These are phyloP conservation scores for Dolichomitus sp. DNA, from an alignment of 2,888 invertebrate species.

Conservation along the genomic window DNA sequence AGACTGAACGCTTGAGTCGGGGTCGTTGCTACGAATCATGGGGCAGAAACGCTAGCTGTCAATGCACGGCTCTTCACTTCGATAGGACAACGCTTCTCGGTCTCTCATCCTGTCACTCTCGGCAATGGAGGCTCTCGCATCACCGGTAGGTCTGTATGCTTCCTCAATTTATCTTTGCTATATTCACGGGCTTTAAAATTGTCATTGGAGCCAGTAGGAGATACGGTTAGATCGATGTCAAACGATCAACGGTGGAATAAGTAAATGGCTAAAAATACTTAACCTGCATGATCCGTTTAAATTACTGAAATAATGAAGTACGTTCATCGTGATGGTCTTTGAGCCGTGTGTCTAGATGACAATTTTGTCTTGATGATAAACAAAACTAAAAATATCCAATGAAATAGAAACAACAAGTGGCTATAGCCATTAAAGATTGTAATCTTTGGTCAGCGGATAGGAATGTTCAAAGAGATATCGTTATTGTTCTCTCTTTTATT, in stretches of 20 bases:
- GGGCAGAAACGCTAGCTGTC: slow-evolving; percentile 61
- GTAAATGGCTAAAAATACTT: not conserved
- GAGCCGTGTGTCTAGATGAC: not conserved
- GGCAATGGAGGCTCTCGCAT: slow-evolving; percentile 77
- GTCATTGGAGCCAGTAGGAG: slow-evolving; percentile 3
- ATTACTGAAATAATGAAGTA: not conserved
- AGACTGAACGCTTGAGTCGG: slow-evolving; percentile 30
- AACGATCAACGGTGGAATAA: slow-evolving; percentile 1
- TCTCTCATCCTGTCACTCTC: slow-evolving; percentile 32
- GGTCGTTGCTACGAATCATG: slow-evolving; percentile 62
- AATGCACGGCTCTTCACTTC: slow-evolving; percentile 53
- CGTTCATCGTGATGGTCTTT: not conserved
- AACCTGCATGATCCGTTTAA: not conserved
- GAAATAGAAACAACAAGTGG: not conserved
- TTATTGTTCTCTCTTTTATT: too few relatives aligned
- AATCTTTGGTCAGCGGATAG: not conserved
- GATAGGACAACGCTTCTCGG: slow-evolving; percentile 41
- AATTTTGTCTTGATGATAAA: not conserved
- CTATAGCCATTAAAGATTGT: not conserved
- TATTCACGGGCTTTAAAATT: slow-evolving; percentile 36
- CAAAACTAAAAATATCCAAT: not conserved
- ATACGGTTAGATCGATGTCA: slow-evolving; percentile 15
- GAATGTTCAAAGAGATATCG: not conserved
- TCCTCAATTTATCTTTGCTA: slow-evolving; percentile 57
- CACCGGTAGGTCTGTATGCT: slow-evolving; percentile 47